Conservation (phyloP, 2,888 invertebrate genomes). For the Macrophya annulata region DNA sequence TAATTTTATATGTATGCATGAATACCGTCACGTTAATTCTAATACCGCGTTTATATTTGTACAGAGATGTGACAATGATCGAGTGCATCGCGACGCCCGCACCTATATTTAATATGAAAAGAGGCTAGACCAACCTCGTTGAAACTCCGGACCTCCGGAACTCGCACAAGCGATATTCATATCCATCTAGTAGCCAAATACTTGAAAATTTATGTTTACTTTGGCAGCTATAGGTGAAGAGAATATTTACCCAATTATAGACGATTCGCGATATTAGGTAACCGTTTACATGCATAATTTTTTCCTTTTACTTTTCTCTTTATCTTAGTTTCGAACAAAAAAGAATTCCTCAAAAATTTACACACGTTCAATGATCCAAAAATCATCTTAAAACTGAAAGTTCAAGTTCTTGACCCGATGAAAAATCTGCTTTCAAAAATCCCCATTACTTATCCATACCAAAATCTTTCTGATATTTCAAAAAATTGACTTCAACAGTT, state of each 20-base stretch:
- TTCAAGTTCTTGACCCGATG: too few species aligned
- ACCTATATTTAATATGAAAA: conserved; percentile 63
- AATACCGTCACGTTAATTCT: conserved; percentile 1
- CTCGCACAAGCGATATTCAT: neutral
- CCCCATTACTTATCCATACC: too few species aligned
- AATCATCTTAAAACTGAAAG: too few species aligned
- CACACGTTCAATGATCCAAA: neutral
- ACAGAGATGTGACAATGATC: conserved; percentile 57
- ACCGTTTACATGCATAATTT: neutral
- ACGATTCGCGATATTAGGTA: conserved; percentile 13
- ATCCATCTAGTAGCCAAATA: conserved; percentile 38
- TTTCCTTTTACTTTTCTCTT: neutral
- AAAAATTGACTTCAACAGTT: too few species aligned
- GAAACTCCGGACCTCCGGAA: neutral
- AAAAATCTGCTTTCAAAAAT: too few species aligned
- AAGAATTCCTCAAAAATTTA: neutral
- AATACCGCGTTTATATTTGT: conserved; percentile 54
- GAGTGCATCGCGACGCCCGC: conserved; percentile 56
- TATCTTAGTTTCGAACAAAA: neutral
- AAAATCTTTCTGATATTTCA: too few species aligned
- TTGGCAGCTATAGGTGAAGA: conserved; percentile 4
- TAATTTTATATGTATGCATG: too few species aligned
- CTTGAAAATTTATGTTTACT: conserved; percentile 3
- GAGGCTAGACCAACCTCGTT: neutral
- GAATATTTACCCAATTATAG: conserved; percentile 30